Conservation (phyloP, 2,113 vertebrate species). For the human (Homo sapiens) region DNA sequence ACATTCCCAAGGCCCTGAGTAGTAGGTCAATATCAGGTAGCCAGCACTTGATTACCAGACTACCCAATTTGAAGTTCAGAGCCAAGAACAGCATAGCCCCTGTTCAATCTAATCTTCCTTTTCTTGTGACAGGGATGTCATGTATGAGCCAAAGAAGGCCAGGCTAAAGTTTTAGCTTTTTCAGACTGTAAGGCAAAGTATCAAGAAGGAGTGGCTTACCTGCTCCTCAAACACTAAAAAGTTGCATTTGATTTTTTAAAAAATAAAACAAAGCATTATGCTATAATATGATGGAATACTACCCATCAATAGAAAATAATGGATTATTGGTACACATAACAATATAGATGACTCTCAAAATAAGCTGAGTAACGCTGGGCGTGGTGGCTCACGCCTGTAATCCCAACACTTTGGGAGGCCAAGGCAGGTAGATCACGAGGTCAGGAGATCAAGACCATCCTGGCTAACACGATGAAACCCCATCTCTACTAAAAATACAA, state of each 20-base stretch:
- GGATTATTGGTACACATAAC: not conserved
- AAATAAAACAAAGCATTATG: not conserved
- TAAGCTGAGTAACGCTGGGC: not conserved
- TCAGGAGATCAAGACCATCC: too few species aligned
- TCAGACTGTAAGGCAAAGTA: not conserved
- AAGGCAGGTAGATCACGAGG: too few species aligned
- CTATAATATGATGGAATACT: not conserved
- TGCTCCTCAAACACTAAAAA: not conserved
- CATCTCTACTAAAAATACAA: too few species aligned
- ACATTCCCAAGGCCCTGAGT: not conserved
- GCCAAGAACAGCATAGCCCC: not conserved
- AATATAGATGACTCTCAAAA: not conserved
- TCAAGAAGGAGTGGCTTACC: not conserved
- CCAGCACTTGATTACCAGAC: not conserved
- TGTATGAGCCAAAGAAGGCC: not conserved
- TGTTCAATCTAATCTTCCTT: not conserved
- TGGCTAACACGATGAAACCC: too few species aligned
- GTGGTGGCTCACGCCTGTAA: too few species aligned
- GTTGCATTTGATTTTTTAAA: not conserved
- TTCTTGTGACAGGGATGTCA: not conserved
- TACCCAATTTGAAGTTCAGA: not conserved
- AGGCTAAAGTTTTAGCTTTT: not conserved
- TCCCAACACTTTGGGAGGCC: too few species aligned
- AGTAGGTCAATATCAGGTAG: too few species aligned
- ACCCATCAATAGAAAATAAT: not conserved